Conservation (phyloP, 2,113 vertebrate species). For the Ginglymostoma cirratum region DNA sequence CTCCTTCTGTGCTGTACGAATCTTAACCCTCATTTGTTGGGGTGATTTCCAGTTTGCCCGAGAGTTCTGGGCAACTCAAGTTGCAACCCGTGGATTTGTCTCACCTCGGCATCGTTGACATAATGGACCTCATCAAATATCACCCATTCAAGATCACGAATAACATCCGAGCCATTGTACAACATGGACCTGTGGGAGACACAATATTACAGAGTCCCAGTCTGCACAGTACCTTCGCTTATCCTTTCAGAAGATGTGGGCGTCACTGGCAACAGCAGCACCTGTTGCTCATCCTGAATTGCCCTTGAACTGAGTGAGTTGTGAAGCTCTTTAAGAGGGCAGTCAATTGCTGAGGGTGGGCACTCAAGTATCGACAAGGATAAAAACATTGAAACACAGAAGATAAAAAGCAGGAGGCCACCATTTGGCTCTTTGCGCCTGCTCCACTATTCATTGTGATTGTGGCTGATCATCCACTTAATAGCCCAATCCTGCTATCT, state of each 20-base stretch:
- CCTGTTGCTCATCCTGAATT: neutral
- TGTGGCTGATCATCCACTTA: no score
- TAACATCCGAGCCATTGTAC: constrained; percentile 82
- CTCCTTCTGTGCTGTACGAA: neutral
- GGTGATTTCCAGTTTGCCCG: neutral
- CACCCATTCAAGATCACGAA: constrained; percentile 87
- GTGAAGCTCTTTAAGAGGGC: no score
- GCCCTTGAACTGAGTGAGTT: neutral
- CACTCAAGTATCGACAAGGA: no score
- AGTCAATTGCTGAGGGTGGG: no score
- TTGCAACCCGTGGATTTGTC: neutral
- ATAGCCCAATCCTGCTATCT: no score
- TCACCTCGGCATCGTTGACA: constrained; percentile 81
- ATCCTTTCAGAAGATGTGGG: neutral
- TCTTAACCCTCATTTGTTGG: neutral
- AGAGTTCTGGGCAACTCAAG: neutral
- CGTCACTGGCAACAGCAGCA: no score
- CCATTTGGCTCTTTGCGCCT: no score
- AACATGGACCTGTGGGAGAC: constrained; percentile 73
- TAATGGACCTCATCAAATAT: constrained; percentile 92
- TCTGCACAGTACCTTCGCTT: neutral
- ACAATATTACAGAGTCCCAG: neutral
- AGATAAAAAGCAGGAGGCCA: no score
- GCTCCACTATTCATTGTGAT: no score
- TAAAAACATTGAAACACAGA: no score